Evolutionary conservation across 1,140 invertebrate genomes (phyloP).

Genomic region (Campoletis sonorensis): DNA sequence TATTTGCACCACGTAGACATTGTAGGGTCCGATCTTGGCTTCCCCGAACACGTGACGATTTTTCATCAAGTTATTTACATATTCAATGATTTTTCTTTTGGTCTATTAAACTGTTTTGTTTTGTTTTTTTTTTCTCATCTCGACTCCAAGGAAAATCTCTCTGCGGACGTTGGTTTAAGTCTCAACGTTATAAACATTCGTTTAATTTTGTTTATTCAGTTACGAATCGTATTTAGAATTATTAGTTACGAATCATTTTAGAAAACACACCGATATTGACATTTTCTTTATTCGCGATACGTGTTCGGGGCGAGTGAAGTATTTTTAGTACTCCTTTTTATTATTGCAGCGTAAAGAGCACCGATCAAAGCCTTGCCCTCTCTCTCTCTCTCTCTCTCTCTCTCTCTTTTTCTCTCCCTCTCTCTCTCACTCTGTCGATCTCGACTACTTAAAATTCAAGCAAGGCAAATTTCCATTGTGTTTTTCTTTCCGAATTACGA

Average conservation of each 20-base stretch:
- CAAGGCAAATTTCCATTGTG: not conserved
- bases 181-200: no score
- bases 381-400: not conserved
- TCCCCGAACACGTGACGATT: constrained; percentile 34
- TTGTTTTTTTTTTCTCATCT: no score
- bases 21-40: constrained; percentile 3
- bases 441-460: not conserved
- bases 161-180: no score
- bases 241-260: no score
- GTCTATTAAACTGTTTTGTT: not conserved
- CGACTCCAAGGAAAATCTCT: no score
- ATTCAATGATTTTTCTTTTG: not conserved
- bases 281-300: not conserved
- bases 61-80: not conserved
- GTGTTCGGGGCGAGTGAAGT: not conserved
- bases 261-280: no score
- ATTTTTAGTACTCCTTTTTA: not conserved
- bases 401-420: not conserved
- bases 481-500: not conserved
- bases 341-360: not conserved
- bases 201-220: no score
- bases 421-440: no score
- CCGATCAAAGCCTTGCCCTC: not conserved
- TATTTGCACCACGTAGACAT: constrained; percentile 39
- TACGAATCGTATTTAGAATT: no score